phyloP scores from a whole-genome alignment of 1,140 invertebrate species.

The Eciton burchellii region DNA sequence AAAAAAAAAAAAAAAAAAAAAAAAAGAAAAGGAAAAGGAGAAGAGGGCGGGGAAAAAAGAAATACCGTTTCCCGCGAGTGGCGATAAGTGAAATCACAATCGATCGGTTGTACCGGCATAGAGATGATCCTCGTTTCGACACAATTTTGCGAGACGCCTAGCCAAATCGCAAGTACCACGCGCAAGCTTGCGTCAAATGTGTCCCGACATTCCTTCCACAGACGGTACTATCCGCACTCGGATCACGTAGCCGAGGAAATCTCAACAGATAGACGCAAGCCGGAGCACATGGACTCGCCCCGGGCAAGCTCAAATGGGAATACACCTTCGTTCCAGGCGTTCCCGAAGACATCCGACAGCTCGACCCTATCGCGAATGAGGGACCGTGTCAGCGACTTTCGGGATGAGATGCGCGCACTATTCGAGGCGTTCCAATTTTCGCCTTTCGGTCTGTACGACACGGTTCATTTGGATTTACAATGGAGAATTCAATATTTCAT shows the following conservation, averaged over 20 bases:
- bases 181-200: constrained; percentile 45
- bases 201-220: constrained; percentile 40
- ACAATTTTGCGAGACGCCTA: constrained; percentile 33
- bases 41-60: no score
- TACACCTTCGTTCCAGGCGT: constrained; percentile 54
- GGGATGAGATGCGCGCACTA: constrained; percentile 9
- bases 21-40: no score
- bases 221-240: constrained; percentile 21
- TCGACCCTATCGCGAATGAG: constrained; percentile 60
- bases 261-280: constrained; percentile 69
- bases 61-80: constrained; percentile 10
- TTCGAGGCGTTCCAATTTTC: constrained; percentile 29
- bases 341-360: constrained; percentile 56
- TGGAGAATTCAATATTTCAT: background rate
- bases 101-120: constrained; percentile 30
- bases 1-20: no score
- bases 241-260: constrained; percentile 70
- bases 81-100: constrained; percentile 38
- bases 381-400: constrained; percentile 64
- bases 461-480: background rate
- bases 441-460: background rate
- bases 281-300: constrained; percentile 33
- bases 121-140: constrained; percentile 14
- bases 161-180: constrained; percentile 18
- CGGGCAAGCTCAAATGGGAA: constrained; percentile 64